Conservation (phyloP, 2,113 vertebrate species). For the Gambusia holbrooki region DNA sequence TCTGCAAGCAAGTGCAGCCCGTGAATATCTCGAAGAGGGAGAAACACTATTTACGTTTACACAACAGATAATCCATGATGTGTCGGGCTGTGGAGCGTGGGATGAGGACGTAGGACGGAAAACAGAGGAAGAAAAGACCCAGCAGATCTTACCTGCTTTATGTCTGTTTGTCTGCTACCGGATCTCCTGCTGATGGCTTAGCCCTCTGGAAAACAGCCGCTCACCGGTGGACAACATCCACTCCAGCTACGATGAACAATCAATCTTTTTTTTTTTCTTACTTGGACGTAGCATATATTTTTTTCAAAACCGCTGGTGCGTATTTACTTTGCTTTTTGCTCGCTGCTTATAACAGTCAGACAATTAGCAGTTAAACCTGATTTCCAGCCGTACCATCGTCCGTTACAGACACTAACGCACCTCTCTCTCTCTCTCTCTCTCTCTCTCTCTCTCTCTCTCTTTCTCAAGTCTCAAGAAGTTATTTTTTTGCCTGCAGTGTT, state of each 20-base stretch:
- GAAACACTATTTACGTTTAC: slow-evolving; percentile 65
- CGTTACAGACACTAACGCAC: not conserved
- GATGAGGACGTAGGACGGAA: slow-evolving; percentile 52
- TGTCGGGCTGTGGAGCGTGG: slow-evolving; percentile 64
- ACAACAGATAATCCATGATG: slow-evolving; percentile 83
- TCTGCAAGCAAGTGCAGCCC: slow-evolving; percentile 47
- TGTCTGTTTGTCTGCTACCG: slow-evolving; percentile 24
- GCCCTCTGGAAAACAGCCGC: slow-evolving; percentile 30
- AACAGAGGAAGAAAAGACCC: slow-evolving; percentile 51
- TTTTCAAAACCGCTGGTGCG: slow-evolving; percentile 12
- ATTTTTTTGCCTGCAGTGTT: slow-evolving; percentile 7
- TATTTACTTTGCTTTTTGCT: slow-evolving; percentile 15
- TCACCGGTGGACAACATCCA: slow-evolving; percentile 12
- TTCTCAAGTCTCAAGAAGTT: not conserved
- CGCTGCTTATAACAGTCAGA: not conserved
- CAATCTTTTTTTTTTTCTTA: not conserved
- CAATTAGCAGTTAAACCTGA: not conserved
- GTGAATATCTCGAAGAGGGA: slow-evolving; percentile 56
- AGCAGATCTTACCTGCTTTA: slow-evolving; percentile 82
- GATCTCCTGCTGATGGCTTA: slow-evolving; percentile 6
- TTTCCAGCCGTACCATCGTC: not conserved
- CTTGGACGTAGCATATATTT: slow-evolving; percentile 8
- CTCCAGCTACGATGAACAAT: slow-evolving; percentile 11
- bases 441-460: not conserved
- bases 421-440: too few relatives aligned